Evolutionary conservation across 2,797 vertebrate genomes (phyloP).

Genomic region (Phalloptychus januarius): DNA sequence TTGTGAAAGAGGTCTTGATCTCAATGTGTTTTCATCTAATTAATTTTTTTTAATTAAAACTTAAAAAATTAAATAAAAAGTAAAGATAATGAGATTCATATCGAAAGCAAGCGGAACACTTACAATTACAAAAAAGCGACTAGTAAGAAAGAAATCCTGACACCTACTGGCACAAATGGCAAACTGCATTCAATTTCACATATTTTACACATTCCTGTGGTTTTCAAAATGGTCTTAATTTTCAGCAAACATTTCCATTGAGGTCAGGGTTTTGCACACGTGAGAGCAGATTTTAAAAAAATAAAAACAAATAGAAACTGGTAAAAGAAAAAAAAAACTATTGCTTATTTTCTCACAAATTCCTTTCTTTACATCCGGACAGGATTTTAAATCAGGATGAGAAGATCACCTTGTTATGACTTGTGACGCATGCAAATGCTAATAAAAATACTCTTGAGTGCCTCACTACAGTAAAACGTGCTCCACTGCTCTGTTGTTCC

Average conservation of each 20-base stretch:
- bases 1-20: no score
- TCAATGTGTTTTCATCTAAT: no score
- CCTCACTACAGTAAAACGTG: not conserved
- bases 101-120: not conserved
- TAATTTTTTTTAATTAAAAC: no score
- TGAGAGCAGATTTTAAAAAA: not conserved
- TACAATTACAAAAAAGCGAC: not conserved
- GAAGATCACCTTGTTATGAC: not conserved
- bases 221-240: not conserved
- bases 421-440: not conserved
- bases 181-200: not conserved
- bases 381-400: not conserved
- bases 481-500: not conserved
- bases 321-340: not conserved
- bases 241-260: not conserved
- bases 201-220: not conserved
- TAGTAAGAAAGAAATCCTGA: not conserved
- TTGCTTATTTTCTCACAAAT: not conserved
- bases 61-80: no score
- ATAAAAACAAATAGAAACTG: not conserved
- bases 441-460: not conserved
- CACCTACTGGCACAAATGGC: not conserved
- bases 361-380: not conserved
- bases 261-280: not conserved
- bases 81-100: not conserved